Base-by-base conservation (phyloP, 2,888 invertebrate species). In the Adelphocoris suturalis region DNA sequence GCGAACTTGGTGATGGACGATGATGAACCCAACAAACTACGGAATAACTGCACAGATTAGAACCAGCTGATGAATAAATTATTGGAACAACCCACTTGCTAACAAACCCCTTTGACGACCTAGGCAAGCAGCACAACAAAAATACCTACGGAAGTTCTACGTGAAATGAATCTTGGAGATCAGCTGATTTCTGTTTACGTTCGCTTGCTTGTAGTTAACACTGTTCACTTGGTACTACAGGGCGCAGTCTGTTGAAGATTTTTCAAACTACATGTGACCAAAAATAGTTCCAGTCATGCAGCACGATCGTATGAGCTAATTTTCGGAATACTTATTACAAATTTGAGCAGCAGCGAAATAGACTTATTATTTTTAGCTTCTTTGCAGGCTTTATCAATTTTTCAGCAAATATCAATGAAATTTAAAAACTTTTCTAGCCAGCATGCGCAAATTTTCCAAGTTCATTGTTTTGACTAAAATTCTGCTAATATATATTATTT, bases 141-240 rank as follows among this genome's bases (percentile, higher is more conserved):
- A 68, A 68, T 68, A 68, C 23, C 68, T 23, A 23, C 5, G 68
- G 23, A 68, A 68, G 68, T 68, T 23, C 68, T 23, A 23, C 23
- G 68, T 23, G 68, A 68, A 68, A 68, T 68, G 68, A 68, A 68
- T 68, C 68, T 82, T 82, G 23, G 82, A 19, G 48, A 61, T 85
- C 85, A 85, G 85, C 85, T 85, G 85, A 85, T 61, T 85, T 85
- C 85, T 85, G 85, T 85, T 85, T 85, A 85, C 61, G 13, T 55
- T 61, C 85, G 28, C 14, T 16, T 23, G 12, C n/a, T 12, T 27
- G 5, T 7, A 68, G 68, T 68, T 9, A 68, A 68, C 68, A 68
- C 68, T 68, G 68, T 23, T 11, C 19, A 11, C 11, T 23, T 19
- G 11, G 12, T 2, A 4, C 37, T 4, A 37, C 37, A 37, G 37